Percentiles rank a stretch among this genome's conserved stretches.
Conservation (phyloP, 2,113 vertebrate genomes). For the Tragelaphus scriptus region DNA sequence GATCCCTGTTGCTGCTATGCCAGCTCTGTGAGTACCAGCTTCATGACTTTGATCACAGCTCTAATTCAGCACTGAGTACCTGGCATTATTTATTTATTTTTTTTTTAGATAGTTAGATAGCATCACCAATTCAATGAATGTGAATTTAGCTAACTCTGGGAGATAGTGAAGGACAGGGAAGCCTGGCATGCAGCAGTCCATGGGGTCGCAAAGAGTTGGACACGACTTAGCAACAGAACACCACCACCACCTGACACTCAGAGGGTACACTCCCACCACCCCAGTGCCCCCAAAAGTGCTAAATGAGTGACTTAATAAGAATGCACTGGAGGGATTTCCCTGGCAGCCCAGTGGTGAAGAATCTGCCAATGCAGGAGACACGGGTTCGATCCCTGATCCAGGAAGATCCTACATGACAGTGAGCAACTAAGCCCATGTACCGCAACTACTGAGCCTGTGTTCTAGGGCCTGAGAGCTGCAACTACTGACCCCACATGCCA, state of each 20-base stretch:
- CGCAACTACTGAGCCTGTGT: neutral
- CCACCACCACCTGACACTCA: neutral
- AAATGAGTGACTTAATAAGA: neutral
- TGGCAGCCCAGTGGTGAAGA: neutral
- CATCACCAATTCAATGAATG: neutral
- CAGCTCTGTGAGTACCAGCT: neutral
- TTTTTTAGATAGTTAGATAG: neutral
- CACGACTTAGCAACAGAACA: neutral
- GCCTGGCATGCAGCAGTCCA: neutral
- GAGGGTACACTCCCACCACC: neutral
- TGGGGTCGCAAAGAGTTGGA: neutral
- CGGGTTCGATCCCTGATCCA: neutral
- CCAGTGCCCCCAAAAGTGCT: neutral
- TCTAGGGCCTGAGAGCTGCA: neutral
- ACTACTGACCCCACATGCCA: neutral
- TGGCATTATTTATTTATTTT: neutral
- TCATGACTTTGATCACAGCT: neutral
- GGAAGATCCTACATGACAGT: neutral
- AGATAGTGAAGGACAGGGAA: neutral
- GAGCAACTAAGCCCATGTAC: accelerated
- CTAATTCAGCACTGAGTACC: neutral
- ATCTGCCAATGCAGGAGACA: neutral
- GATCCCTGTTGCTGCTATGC: neutral
- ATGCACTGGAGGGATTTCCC: neutral
- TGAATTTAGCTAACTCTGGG: neutral